phyloP scores from a whole-genome alignment of 2,888 invertebrate species.

The Pristionchus maxplancki region DNA sequence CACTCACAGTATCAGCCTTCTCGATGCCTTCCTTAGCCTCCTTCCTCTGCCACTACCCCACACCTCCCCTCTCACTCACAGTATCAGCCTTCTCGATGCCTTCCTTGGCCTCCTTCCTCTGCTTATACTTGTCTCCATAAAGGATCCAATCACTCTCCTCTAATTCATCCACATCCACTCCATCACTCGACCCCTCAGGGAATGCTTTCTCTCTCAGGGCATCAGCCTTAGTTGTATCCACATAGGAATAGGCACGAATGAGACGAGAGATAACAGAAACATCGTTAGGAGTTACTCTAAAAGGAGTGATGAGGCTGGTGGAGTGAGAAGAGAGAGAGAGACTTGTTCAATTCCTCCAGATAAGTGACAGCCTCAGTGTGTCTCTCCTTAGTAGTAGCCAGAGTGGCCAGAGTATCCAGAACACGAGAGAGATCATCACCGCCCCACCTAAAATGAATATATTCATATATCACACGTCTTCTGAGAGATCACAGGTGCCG shows the following conservation, averaged over 20 bases:
- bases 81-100: slow-evolving; percentile 68
- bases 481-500: too few relatives aligned
- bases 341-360: slow-evolving; percentile 60
- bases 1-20: slow-evolving; percentile 62
- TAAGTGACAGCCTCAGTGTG: slow-evolving; percentile 55
- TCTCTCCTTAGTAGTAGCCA: slow-evolving; percentile 56
- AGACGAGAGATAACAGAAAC: slow-evolving; percentile 89
- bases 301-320: neutral
- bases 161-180: slow-evolving; percentile 66
- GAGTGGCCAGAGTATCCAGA: slow-evolving; percentile 58
- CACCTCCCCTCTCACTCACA: slow-evolving; percentile 47
- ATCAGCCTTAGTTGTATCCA: slow-evolving; percentile 87
- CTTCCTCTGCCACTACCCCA: slow-evolving; percentile 80
- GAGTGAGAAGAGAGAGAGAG: neutral
- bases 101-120: slow-evolving; percentile 86
- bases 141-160: slow-evolving; percentile 74
- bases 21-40: slow-evolving; percentile 79
- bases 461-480: too few relatives aligned
- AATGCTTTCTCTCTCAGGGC: slow-evolving; percentile 78
- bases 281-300: slow-evolving; percentile 83
- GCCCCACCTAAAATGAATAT: slow-evolving; percentile 12
- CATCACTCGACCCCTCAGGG: slow-evolving; percentile 61
- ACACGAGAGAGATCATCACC: slow-evolving; percentile 20
- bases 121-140: slow-evolving; percentile 89
- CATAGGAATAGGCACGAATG: slow-evolving; percentile 89